Base-by-base conservation (phyloP, 1,140 invertebrate species). In the Globodera ellingtonae region DNA sequence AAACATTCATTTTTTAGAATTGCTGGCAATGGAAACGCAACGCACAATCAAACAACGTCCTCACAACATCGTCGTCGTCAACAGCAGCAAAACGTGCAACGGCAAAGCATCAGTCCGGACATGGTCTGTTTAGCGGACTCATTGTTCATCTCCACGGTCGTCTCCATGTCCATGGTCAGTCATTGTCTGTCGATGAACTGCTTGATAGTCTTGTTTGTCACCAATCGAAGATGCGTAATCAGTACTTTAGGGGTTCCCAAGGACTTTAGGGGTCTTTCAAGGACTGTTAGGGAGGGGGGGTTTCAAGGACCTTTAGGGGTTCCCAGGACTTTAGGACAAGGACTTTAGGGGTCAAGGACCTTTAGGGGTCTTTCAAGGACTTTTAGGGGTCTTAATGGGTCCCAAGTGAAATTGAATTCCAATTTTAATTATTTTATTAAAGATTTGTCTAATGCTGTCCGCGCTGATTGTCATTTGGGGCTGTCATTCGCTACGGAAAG, bases 381-480 rank as follows among this genome's bases (percentile, higher is more conserved):
- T 35, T 35, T 35, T 35, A 35, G 35, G 35, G 35, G 35, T 35
- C 35, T 35, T 35, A 35, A 35, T 35, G 35, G 35, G 35, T 35
- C 3, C 1, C 35, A 35, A 35, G 35, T 35, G 35, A 35, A 35
- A 35, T 35, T 35, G 35, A 35, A 35, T 35, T 35, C 50, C 10
- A 52, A 52, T 52, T 52, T 50, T 7, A 52, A 7, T 9, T 52
- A 3, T 52, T 52, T 52, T 18, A n/a, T 15, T 5, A 67, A 35
- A 77, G 75, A n/a, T 77, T 24, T 89, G 87, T 79, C 72, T 89
- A 6, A 70, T 89, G 48, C 72, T 89, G 8, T 81, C 79, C 72
- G 84, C 84, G 18, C 81, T 89, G n/a, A 89, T 89, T 70, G 88
- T 89, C 70, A 83, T 86, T 73, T 89, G 87, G 87, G 86, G 88